These are phyloP conservation scores for Nomada fucata DNA, from an alignment of 2,888 invertebrate genomes.

Conservation along the genomic window DNA sequence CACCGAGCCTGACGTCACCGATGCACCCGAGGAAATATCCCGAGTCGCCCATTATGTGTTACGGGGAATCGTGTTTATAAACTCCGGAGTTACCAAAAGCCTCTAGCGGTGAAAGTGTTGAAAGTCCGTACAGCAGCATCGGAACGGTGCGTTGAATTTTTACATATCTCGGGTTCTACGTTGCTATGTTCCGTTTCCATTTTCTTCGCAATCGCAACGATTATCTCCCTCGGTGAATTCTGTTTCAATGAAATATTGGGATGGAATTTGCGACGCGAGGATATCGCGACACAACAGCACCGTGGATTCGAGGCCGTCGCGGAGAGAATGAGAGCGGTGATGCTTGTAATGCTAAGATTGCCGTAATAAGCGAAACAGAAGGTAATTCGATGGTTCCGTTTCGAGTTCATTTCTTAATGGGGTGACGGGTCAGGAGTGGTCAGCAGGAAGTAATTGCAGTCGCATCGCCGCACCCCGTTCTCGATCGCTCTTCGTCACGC, in stretches of 20 bases:
- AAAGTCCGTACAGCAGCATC: neutral
- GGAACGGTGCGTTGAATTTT: neutral
- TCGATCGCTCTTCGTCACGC: constrained; percentile 55
- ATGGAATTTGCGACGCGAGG: too few relatives aligned
- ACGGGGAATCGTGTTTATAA: constrained; percentile 40
- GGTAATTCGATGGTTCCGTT: constrained; percentile 62
- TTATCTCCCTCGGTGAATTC: too few relatives aligned
- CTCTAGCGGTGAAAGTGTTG: neutral
- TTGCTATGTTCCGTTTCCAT: too few relatives aligned
- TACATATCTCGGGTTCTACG: neutral
- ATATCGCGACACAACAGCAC: neutral
- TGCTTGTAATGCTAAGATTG: constrained; percentile 41
- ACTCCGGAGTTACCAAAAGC: neutral
- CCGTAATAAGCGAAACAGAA: constrained; percentile 51
- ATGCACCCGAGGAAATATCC: constrained; percentile 44
- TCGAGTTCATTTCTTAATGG: constrained; percentile 61
- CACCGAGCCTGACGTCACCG: constrained; percentile 59
- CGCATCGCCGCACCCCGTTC: constrained; percentile 62
- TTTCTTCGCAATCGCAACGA: too few relatives aligned
- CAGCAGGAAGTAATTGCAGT: constrained; percentile 61
- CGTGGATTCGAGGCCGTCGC: neutral
- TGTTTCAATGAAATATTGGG: neutral
- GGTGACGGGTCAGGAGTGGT: constrained; percentile 62
- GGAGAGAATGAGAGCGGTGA: neutral
- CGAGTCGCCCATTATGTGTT: constrained; percentile 8